Percentiles rank a stretch among this genome's conserved stretches.
These are phyloP conservation scores for Mesitornis unicolor DNA, from an alignment of 2,113 vertebrate species.

Conservation along the genomic window DNA sequence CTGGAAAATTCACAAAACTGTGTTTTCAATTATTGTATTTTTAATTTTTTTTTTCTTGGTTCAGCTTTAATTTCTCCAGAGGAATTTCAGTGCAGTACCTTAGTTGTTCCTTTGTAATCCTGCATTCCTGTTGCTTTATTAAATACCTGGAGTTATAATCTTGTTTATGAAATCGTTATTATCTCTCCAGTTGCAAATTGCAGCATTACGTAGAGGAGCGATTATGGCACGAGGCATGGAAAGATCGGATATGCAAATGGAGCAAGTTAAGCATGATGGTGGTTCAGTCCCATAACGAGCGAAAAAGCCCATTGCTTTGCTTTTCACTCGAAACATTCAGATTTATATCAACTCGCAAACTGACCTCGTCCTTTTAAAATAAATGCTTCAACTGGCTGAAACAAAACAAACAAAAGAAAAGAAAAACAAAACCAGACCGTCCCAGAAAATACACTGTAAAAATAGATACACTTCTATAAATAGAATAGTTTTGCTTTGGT, in stretches of 20 bases:
- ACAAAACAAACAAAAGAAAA: slow-evolving; percentile 40
- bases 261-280: slow-evolving; percentile 29
- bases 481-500: neutral
- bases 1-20: slow-evolving; percentile 48
- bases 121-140: slow-evolving; percentile 40
- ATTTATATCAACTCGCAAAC: neutral
- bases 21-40: slow-evolving; percentile 28
- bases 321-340: neutral
- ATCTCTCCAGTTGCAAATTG: slow-evolving; percentile 66
- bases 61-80: neutral
- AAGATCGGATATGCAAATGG: slow-evolving; percentile 54
- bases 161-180: slow-evolving; percentile 62
- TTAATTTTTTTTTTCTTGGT: neutral
- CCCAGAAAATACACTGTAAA: slow-evolving; percentile 6
- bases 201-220: slow-evolving; percentile 45
- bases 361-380: neutral
- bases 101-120: slow-evolving; percentile 14
- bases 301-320: neutral
- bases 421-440: slow-evolving; percentile 13
- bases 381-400: slow-evolving; percentile 27
- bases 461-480: slow-evolving; percentile 5
- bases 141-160: slow-evolving; percentile 59
- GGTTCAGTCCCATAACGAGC: neutral
- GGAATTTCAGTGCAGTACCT: slow-evolving; percentile 16
- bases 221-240: slow-evolving; percentile 47